These are phyloP conservation scores for Allobates femoralis DNA, from an alignment of 2,797 vertebrate species.

Conservation along the genomic window DNA sequence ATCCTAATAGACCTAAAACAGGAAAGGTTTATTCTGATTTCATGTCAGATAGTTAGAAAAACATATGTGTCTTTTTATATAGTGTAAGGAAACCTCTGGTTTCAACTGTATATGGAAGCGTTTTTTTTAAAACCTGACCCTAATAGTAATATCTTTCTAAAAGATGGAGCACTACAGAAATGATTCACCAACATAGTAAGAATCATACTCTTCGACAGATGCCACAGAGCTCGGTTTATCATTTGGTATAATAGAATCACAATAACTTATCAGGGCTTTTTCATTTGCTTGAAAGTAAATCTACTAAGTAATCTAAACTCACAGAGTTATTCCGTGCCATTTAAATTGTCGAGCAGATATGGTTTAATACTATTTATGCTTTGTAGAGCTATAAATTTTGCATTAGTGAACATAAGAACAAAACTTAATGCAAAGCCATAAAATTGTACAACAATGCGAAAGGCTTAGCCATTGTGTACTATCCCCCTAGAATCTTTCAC, in stretches of 20 bases:
- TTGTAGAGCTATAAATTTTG: neutral
- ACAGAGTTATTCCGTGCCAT: neutral
- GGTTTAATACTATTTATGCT: neutral
- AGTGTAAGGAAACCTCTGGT: too few relatives aligned
- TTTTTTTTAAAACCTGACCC: neutral
- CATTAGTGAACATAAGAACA: neutral
- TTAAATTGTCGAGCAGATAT: neutral
- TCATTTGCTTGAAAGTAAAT: neutral
- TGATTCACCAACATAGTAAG: neutral
- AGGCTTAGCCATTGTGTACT: neutral
- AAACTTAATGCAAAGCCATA: constrained; percentile 18
- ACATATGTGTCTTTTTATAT: too few relatives aligned
- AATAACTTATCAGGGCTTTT: neutral
- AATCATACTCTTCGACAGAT: neutral
- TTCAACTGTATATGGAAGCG: constrained; percentile 13
- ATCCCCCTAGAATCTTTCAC: neutral
- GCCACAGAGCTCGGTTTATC: neutral
- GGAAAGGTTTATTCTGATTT: too few relatives aligned
- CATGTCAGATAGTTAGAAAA: too few relatives aligned
- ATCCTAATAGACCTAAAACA: too few relatives aligned
- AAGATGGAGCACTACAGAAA: neutral
- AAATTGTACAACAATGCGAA: constrained; percentile 5
- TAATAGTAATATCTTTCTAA: constrained; percentile 3
- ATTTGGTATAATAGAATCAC: neutral
- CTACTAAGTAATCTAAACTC: neutral